phyloP scores from a whole-genome alignment of 2,888 invertebrate genomes.

The Conus canariensis region DNA sequence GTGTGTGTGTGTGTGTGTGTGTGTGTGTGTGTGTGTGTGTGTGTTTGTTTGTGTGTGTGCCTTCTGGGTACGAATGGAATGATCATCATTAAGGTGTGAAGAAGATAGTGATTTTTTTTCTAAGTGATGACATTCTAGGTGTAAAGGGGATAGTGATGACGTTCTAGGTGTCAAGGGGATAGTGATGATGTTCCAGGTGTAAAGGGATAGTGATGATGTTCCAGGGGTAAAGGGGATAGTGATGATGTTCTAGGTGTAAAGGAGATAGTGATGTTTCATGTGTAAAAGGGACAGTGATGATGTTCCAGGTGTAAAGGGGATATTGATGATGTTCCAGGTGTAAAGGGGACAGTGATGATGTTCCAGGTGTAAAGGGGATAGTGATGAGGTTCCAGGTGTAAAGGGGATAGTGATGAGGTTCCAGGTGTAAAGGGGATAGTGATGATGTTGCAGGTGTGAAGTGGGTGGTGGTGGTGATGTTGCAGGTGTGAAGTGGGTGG shows the following conservation, averaged over 20 bases:
- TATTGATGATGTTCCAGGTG: too few relatives aligned
- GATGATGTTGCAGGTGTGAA: neutral
- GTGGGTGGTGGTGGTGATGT: too few relatives aligned
- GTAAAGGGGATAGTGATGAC: neutral
- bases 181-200: neutral
- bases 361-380: neutral
- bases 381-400: neutral
- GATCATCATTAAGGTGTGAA: too few relatives aligned
- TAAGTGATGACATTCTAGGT: neutral
- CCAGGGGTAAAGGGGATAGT: neutral
- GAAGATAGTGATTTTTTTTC: too few relatives aligned
- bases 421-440: neutral
- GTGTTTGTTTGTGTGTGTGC: too few relatives aligned
- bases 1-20: too few relatives aligned
- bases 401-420: neutral
- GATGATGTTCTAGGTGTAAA: neutral
- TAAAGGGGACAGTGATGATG: too few relatives aligned
- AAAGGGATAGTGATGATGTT: neutral
- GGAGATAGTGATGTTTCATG: neutral
- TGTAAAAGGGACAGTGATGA: too few relatives aligned
- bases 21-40: too few relatives aligned
- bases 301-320: too few relatives aligned
- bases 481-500: neutral
- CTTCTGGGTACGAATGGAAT: too few relatives aligned
- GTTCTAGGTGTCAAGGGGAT: neutral